Base-by-base conservation (phyloP, 2,113 vertebrate genomes). In the Notarius quadriscutis region DNA sequence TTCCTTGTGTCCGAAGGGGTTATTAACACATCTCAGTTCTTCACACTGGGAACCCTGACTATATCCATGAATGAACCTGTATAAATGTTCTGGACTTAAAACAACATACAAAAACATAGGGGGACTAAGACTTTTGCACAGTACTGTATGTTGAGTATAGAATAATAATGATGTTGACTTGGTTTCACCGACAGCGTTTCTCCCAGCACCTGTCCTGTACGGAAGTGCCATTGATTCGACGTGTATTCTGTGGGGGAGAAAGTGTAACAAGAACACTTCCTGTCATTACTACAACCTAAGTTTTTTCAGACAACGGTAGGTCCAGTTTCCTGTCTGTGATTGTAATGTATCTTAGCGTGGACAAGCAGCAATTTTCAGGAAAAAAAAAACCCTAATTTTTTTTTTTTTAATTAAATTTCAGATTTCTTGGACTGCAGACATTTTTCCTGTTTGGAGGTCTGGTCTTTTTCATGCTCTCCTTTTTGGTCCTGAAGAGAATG, bases 221-320 rank as follows among this genome's bases (percentile, higher is more conserved):
- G 98, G 98, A 86, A 96, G 92, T 0, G 92, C 96, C 91, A 99
- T 99, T 0, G 98, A 99, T 91, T 96, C 95, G 0, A 93, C 96
- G 15, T 99, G 98, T 88, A 90, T 97, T 88, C 80, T 94, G 65
- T 99, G 98, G 98, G 96, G 96, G 65, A 80, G 17, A 41, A 95
- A 95, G 82, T 98, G 97, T 0, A 91, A 93, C 7, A 91, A 91
- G 14, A 90, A 69, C 1, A 96, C 97, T 0, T 96, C 97, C 77
- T 99, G 98, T 91, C 93, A 88, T 18, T 99, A 99, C 93, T 99
- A 98, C 1, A 51, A 99, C 93, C 93, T 96, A 0, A 90, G 96
- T 75, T 83, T 83, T 79, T 96, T 99, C 93, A 96, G 97, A 90
- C 93, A 93, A 0, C 94, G 97, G 98, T 97, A 89, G 87, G 91